These are phyloP conservation scores for Incurvaria masculella DNA, from an alignment of 2,888 invertebrate genomes.

Conservation along the genomic window DNA sequence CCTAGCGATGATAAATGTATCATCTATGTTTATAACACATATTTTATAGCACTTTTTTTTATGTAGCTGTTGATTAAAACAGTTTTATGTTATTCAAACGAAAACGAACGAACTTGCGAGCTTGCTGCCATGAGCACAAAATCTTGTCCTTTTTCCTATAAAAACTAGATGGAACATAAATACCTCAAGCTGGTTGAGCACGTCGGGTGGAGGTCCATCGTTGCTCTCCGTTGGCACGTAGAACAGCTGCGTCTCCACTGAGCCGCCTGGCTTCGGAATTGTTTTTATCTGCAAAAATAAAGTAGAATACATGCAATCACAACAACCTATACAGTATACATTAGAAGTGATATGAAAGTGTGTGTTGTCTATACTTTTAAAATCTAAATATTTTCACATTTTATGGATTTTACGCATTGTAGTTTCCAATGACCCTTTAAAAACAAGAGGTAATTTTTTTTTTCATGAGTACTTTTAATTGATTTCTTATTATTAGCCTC, in stretches of 20 bases:
- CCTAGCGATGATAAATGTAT: no score
- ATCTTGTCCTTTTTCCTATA: no score
- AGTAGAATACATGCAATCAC: neutral
- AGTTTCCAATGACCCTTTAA: neutral
- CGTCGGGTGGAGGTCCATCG: slow-evolving; percentile 48
- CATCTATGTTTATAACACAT: no score
- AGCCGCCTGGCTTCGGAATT: slow-evolving; percentile 75
- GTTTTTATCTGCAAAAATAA: slow-evolving; percentile 63
- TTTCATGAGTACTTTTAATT: slow-evolving; percentile 12
- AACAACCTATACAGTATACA: neutral
- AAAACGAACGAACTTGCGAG: no score
- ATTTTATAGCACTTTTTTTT: no score
- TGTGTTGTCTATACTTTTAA: no score
- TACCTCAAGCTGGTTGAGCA: slow-evolving; percentile 32
- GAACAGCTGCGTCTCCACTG: slow-evolving; percentile 73
- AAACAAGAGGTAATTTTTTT: neutral
- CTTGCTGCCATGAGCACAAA: no score
- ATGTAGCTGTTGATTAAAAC: no score
- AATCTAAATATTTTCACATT: no score
- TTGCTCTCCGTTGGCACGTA: slow-evolving; percentile 69
- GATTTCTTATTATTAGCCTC: no score
- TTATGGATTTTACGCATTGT: neutral
- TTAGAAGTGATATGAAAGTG: neutral
- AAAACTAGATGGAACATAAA: no score
- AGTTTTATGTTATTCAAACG: no score